These are phyloP conservation scores for Calidris pygmaea DNA, from an alignment of 2,113 vertebrate species.

Conservation along the genomic window DNA sequence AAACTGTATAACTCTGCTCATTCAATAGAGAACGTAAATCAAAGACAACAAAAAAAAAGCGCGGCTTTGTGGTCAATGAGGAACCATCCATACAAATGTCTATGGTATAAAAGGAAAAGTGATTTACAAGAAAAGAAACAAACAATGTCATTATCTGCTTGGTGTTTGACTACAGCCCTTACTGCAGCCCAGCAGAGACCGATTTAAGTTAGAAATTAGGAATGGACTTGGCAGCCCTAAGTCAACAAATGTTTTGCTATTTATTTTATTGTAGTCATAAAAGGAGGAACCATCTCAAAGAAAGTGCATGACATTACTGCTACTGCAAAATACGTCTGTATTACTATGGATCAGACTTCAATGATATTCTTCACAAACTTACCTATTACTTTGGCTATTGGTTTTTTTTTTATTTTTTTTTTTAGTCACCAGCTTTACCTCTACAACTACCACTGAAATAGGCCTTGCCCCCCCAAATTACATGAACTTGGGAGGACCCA, in stretches of 20 bases:
- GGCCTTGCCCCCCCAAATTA: neutral
- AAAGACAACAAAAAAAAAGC: constrained; percentile 9
- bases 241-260: neutral
- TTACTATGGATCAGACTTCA: neutral
- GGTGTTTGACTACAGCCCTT: neutral
- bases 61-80: neutral
- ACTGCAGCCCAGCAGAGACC: neutral
- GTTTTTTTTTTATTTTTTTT: neutral
- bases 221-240: neutral
- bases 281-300: neutral
- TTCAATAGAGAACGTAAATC: neutral
- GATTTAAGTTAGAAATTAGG: neutral
- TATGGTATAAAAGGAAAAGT: neutral
- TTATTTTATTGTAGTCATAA: neutral
- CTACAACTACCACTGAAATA: neutral
- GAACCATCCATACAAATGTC: neutral
- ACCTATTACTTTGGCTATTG: neutral
- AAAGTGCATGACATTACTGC: neutral
- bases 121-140: neutral
- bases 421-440: neutral
- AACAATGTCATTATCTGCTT: neutral
- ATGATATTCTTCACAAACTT: neutral
- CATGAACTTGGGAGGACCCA: neutral
- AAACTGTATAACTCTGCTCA: neutral
- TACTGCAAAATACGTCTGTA: neutral